Evolutionary conservation across 1,140 invertebrate species (phyloP).

Genomic region (Danaus melanippus): DNA sequence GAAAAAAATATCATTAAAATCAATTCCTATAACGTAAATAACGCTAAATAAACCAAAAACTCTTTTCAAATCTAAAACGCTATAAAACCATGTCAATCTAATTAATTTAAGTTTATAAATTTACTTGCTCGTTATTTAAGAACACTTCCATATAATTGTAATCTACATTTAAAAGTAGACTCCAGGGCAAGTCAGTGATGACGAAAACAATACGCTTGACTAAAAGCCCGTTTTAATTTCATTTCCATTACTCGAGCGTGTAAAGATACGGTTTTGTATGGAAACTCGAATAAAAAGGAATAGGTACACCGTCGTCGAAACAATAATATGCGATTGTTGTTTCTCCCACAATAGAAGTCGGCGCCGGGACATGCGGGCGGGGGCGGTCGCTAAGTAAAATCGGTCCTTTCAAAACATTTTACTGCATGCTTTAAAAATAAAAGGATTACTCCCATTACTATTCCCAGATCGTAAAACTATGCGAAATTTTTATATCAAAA

Average conservation of each 20-base stretch:
- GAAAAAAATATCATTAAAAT: too few species aligned
- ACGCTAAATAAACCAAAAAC: too few species aligned
- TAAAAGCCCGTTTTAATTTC: constrained; percentile 62
- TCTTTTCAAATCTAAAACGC: too few species aligned
- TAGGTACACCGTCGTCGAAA: constrained; percentile 49
- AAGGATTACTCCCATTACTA: constrained; percentile 27
- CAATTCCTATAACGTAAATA: too few species aligned
- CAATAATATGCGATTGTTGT: constrained; percentile 68
- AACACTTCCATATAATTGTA: background rate
- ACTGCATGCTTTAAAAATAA: constrained; percentile 55
- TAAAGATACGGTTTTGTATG: constrained; percentile 54
- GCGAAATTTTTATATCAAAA: too few species aligned
- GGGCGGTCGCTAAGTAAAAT: constrained; percentile 49
- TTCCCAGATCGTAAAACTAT: background rate
- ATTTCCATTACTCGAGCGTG: constrained; percentile 54
- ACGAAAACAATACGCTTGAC: constrained; percentile 35
- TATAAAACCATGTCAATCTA: too few species aligned
- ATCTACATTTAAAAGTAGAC: constrained; percentile 3
- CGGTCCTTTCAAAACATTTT: constrained; percentile 69
- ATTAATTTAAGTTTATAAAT: too few species aligned
- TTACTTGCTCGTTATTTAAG: constrained; percentile 1
- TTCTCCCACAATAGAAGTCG: constrained; percentile 55
- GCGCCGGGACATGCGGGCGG: constrained; percentile 42
- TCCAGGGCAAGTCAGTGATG: constrained; percentile 18
- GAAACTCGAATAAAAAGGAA: constrained; percentile 55